phyloP scores from a whole-genome alignment of 2,888 invertebrate species.

The Alsophila aescularia region DNA sequence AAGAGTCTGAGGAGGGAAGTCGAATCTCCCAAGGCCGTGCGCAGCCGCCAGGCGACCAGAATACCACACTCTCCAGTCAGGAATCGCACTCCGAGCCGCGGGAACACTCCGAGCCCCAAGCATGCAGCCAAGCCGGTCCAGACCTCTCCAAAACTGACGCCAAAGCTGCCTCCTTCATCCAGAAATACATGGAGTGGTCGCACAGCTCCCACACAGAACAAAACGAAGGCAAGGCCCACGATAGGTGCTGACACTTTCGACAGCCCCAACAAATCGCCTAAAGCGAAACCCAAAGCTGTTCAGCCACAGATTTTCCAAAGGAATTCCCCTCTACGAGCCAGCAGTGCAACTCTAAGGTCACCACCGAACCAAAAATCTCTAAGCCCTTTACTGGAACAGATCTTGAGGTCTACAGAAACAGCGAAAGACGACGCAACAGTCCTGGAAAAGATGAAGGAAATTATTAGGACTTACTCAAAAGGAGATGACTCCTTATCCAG shows the following conservation, averaged over 20 bases:
- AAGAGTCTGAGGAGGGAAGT: slow-evolving; percentile 64
- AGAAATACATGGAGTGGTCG: slow-evolving; percentile 92
- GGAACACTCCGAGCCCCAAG: slow-evolving; percentile 77
- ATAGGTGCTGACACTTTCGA: slow-evolving; percentile 76
- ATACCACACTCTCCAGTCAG: slow-evolving; percentile 79
- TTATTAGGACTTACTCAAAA: slow-evolving; percentile 77
- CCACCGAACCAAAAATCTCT: slow-evolving; percentile 86
- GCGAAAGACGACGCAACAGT: slow-evolving; percentile 90
- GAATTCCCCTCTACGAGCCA: slow-evolving; percentile 77
- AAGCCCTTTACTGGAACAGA: slow-evolving; percentile 88
- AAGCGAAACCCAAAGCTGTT: slow-evolving; percentile 64
- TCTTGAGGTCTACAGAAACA: slow-evolving; percentile 88
- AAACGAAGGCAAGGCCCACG: slow-evolving; percentile 69
- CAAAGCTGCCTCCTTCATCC: slow-evolving; percentile 73
- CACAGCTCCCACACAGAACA: slow-evolving; percentile 69
- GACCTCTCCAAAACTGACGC: slow-evolving; percentile 74
- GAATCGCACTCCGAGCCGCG: slow-evolving; percentile 63
- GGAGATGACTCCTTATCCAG: slow-evolving; percentile 76
- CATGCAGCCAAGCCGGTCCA: slow-evolving; percentile 63
- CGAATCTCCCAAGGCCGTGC: slow-evolving; percentile 70
- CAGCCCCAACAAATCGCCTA: slow-evolving; percentile 87
- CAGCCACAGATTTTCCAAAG: slow-evolving; percentile 79
- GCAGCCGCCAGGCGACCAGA: slow-evolving; percentile 74
- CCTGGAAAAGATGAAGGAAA: slow-evolving; percentile 89
- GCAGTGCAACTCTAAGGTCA: slow-evolving; percentile 78